Conservation (phyloP, 2,113 vertebrate genomes). For the Aegotheles bennettii region DNA sequence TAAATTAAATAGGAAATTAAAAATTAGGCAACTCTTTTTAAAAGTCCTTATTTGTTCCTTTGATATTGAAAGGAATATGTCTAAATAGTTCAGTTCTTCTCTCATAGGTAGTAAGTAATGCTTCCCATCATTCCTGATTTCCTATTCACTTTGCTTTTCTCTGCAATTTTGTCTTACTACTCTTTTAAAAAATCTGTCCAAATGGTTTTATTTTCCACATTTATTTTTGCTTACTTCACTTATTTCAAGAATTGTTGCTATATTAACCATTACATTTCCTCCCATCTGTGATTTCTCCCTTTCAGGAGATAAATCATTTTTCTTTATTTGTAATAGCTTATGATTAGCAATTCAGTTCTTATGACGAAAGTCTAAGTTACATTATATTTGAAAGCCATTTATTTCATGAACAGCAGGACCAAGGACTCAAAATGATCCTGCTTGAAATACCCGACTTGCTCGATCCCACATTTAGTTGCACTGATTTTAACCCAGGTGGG, state of each 20-base stretch:
- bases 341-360: not conserved
- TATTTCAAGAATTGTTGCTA: not conserved
- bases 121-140: not conserved
- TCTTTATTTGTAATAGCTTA: not conserved
- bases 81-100: not conserved
- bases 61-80: not conserved
- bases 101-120: not conserved
- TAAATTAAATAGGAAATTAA: not conserved
- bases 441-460: not conserved
- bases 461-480: not conserved
- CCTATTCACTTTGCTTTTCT: not conserved
- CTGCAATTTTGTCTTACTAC: not conserved
- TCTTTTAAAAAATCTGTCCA: not conserved
- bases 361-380: not conserved
- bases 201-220: not conserved
- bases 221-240: not conserved
- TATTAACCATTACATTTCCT: not conserved
- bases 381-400: not conserved
- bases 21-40: not conserved
- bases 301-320: not conserved
- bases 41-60: not conserved
- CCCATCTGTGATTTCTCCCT: not conserved
- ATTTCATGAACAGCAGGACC: not conserved
- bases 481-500: constrained; percentile 4
- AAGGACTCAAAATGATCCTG: not conserved